These are phyloP conservation scores for Drosophila lutescens DNA, from an alignment of 2,888 invertebrate genomes.

Conservation along the genomic window DNA sequence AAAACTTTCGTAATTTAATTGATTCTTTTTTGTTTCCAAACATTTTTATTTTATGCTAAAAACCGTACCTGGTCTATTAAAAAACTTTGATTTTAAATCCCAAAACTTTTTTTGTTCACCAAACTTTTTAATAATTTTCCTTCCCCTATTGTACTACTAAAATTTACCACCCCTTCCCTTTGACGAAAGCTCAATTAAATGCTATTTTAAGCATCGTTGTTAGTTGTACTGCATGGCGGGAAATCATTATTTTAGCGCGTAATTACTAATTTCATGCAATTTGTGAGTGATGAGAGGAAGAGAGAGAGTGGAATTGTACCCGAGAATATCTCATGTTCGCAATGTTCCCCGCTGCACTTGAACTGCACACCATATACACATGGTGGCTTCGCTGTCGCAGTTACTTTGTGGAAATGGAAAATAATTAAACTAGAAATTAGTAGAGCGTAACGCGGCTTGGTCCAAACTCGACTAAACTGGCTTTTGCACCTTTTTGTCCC, in stretches of 20 bases:
- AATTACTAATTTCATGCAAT: constrained; percentile 64
- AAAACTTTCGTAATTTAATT: neutral
- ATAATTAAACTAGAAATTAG: constrained; percentile 76
- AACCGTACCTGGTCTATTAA: neutral
- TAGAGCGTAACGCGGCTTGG: constrained; percentile 69
- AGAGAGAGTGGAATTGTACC: neutral
- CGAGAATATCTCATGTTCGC: neutral
- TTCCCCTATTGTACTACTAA: neutral
- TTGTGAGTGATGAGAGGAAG: constrained; percentile 5
- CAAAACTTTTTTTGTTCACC: neutral
- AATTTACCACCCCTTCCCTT: neutral
- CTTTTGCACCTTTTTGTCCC: constrained; percentile 43
- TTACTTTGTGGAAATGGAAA: constrained; percentile 75
- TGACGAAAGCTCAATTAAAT: constrained; percentile 34
- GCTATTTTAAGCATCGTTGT: constrained; percentile 32
- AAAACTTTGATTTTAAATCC: neutral
- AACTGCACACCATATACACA: constrained; percentile 47
- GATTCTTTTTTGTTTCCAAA: neutral
- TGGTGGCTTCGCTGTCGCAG: constrained; percentile 38
- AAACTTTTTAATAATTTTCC: neutral
- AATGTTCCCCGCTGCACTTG: constrained; percentile 33
- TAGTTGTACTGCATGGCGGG: constrained; percentile 28
- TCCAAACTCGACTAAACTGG: constrained; percentile 37
- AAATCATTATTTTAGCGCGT: constrained; percentile 55
- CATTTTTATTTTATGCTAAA: neutral